Evolutionary conservation across 2,797 vertebrate species (phyloP).

Genomic region (Podarcis lilfordi): DNA sequence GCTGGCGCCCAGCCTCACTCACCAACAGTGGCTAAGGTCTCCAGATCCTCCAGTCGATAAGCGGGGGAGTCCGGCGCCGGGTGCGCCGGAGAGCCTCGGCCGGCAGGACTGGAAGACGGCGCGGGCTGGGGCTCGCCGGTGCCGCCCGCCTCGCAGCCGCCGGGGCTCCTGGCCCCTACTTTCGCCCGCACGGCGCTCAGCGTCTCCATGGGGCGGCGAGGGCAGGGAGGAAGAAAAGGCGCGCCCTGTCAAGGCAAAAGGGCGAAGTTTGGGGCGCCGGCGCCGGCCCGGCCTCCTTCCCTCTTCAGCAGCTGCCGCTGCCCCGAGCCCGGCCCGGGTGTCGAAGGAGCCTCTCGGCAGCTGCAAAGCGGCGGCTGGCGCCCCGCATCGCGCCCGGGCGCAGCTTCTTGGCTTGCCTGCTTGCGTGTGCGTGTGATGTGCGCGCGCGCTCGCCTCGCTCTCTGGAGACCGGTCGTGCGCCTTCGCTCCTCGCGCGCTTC

Average conservation of each 20-base stretch:
- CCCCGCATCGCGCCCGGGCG: slow-evolving; percentile 56
- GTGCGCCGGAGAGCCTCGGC: slow-evolving; percentile 40
- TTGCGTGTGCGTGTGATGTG: background rate
- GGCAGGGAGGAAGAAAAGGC: slow-evolving; percentile 4
- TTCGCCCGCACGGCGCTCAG: slow-evolving; percentile 67
- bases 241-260: background rate
- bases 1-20: slow-evolving; percentile 67
- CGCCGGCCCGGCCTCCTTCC: slow-evolving; percentile 20
- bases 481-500: slow-evolving; percentile 16
- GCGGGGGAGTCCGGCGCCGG: slow-evolving; percentile 52
- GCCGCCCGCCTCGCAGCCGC: slow-evolving; percentile 34
- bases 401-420: slow-evolving; percentile 6
- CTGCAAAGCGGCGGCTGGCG: slow-evolving; percentile 16
- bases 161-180: slow-evolving; percentile 59
- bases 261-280: slow-evolving; percentile 57
- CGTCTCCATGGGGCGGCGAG: slow-evolving; percentile 67
- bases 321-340: background rate
- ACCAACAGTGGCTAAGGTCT: slow-evolving; percentile 90
- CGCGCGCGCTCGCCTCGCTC: background rate
- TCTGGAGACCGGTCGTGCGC: background rate
- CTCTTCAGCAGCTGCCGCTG: background rate
- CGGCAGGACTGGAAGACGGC: slow-evolving; percentile 30
- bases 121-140: slow-evolving; percentile 46
- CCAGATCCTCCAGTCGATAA: slow-evolving; percentile 86
- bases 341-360: slow-evolving; percentile 18